Evolutionary conservation across 2,888 invertebrate genomes (phyloP).

Genomic region (Dione vanillae): DNA sequence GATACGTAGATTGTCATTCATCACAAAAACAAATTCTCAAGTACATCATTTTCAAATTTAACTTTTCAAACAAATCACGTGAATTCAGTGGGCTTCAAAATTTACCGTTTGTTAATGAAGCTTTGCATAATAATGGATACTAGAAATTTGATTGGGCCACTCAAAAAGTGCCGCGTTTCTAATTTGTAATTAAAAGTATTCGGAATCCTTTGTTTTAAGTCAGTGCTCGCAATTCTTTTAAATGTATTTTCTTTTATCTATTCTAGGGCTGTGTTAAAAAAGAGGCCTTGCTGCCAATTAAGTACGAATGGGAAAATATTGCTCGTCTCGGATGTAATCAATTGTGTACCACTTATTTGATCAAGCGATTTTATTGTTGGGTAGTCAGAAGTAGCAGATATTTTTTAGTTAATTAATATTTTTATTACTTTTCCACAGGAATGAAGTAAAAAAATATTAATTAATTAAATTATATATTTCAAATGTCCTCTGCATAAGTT

Average conservation of each 20-base stretch:
- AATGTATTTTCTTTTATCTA: constrained; percentile 24
- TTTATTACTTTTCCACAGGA: too few species aligned
- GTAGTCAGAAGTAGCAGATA: background rate
- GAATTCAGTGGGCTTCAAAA: constrained; percentile 37
- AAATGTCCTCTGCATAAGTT: too few species aligned
- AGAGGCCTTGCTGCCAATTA: constrained; percentile 27
- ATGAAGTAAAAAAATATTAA: too few species aligned
- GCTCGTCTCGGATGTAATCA: constrained; percentile 18
- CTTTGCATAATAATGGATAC: constrained; percentile 75
- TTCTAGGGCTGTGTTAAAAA: constrained; percentile 6
- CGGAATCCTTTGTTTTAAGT: constrained; percentile 65
- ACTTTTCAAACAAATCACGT: constrained; percentile 34
- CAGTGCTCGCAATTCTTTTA: constrained; percentile 55
- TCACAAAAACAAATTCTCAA: background rate
- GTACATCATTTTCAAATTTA: constrained; percentile 17
- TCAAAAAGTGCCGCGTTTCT: constrained; percentile 65
- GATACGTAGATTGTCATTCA: background rate
- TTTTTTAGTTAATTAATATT: background rate
- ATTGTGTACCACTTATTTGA: constrained; percentile 1
- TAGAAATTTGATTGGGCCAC: constrained; percentile 63
- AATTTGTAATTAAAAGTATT: constrained; percentile 74
- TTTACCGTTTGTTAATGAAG: constrained; percentile 48
- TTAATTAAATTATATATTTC: too few species aligned
- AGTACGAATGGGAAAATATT: constrained; percentile 18
- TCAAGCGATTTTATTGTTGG: background rate